Percentiles rank a stretch among this genome's conserved stretches.
Conservation (phyloP, 2,113 vertebrate genomes). For the Macaca fascicularis region T2T-MFA8v1.1 NC_088375.1:113996501-113997000, state of each 20-base stretch:
- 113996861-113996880: background rate
- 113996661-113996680: background rate
- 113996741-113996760: slow-evolving; percentile 83
- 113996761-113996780: slow-evolving; percentile 69
- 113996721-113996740: slow-evolving; percentile 70
- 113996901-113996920: rapidly evolving
- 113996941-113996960: slow-evolving; percentile 72
- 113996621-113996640: background rate
- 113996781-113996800: background rate
- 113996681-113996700: background rate
- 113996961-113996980: slow-evolving; percentile 90
- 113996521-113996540: background rate
- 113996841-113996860: background rate
- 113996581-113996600: background rate
- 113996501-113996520: background rate
- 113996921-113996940: slow-evolving; percentile 74
- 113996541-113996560: no score
- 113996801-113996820: background rate
- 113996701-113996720: background rate
- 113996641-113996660: background rate
- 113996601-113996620: rapidly evolving
- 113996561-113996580: background rate
- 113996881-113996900: background rate
- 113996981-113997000: slow-evolving; percentile 91
- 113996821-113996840: background rate